Base-by-base conservation (phyloP, 2,113 vertebrate species). In the Tenebrosternarchus preto region DNA sequence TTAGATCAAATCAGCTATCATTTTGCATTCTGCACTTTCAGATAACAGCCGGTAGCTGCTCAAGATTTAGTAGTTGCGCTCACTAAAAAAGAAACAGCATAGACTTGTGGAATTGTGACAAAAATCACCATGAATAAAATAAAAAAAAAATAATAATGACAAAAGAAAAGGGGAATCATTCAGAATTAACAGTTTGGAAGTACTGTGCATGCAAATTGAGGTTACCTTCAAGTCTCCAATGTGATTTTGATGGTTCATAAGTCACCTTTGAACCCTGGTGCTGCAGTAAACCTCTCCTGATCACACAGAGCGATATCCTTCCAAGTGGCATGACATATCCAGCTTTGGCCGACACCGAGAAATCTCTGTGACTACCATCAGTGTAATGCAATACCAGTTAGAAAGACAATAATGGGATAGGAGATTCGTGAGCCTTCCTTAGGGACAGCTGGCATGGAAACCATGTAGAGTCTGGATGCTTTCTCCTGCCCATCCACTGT, bases 371-470 rank as follows among this genome's bases (percentile, higher is more conserved):
- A 77, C 78, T 77, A 33, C 74, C 55, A 81, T 69, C 70, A 73
- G 79, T 17, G 83, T 78, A 82, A 85, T 67, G 71, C 19, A 24
- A 85, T 39, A 79, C 53, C 71, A 75, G 71, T 79, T 24, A 76
- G 27, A 33, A 50, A 80, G 22, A 36, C 61, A 74, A 64, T 80
- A 76, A 77, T 74, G 77, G 55, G 50, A 63, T 72, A n/a, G 53
- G 71, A 68, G 59, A 19, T 75, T 66, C 66, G 70, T 59, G 20
- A 69, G 57, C 9, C 22, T 5, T 2, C 43, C 61, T 25, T 7
- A 29, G 17, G 11, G 31, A 80, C 22, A 74, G 50, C 60, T 46
- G 78, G 29, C 72, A 22, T 59, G 31, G 29, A 74, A 55, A 57
- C 50, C 16, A 56, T 66, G 60, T 39, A n/a, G 7, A 39, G 15